These are phyloP conservation scores for Loripinus fragilis DNA, from an alignment of 2,888 invertebrate genomes.

Conservation along the genomic window DNA sequence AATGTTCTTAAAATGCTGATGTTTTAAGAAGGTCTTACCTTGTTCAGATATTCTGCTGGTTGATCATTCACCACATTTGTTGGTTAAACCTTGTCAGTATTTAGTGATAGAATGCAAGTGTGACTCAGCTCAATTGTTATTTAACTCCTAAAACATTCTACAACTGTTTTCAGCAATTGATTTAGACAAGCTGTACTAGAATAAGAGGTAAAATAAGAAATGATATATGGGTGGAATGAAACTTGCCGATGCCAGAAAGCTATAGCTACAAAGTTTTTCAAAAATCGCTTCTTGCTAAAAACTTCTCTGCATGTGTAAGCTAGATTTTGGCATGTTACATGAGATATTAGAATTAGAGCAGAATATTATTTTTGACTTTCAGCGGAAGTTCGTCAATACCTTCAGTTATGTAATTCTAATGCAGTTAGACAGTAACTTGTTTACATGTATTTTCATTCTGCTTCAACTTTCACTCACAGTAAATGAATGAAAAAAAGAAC, in stretches of 20 bases:
- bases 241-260: too few species aligned
- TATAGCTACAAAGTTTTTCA: too few species aligned
- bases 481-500: too few species aligned
- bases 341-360: background rate
- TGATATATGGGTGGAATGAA: background rate
- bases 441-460: background rate
- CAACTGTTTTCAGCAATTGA: background rate
- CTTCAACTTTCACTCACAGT: too few species aligned
- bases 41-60: too few species aligned
- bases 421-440: background rate
- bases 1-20: too few species aligned
- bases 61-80: too few species aligned
- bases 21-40: too few species aligned
- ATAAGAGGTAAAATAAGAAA: background rate
- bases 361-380: background rate
- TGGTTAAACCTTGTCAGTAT: too few species aligned
- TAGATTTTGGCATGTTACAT: background rate
- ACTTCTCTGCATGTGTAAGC: slow-evolving; percentile 12
- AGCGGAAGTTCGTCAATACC: background rate
- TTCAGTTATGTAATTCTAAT: background rate
- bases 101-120: too few species aligned
- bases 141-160: too few species aligned
- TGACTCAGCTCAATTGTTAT: too few species aligned
- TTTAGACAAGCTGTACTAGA: background rate
- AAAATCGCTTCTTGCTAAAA: background rate